These are phyloP conservation scores for Aramus guarauna DNA, from an alignment of 2,113 vertebrate species.

Conservation along the genomic window DNA sequence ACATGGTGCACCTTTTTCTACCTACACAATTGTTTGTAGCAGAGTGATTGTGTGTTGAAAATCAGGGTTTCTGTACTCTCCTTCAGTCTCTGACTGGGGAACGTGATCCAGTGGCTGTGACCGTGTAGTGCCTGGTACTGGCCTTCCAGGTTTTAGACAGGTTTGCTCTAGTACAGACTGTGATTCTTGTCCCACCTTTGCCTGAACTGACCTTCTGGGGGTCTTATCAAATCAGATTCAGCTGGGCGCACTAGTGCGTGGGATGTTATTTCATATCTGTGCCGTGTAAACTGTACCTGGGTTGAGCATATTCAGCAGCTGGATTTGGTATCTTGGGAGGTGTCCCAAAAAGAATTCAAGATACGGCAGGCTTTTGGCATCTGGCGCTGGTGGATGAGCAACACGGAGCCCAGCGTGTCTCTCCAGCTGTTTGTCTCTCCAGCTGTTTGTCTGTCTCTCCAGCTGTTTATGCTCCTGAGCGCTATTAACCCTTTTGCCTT, in stretches of 20 bases:
- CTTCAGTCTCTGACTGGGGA: background rate
- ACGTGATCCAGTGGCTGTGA: background rate
- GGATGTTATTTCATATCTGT: background rate
- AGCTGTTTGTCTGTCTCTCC: too few species aligned
- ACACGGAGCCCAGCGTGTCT: accelerated
- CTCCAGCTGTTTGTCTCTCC: background rate
- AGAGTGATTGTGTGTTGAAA: background rate
- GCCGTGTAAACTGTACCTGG: background rate
- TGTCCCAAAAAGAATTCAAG: background rate
- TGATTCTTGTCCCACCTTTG: background rate
- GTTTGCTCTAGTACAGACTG: background rate
- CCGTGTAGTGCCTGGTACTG: background rate
- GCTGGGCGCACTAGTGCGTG: background rate
- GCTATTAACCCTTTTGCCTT: background rate
- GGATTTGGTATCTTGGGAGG: background rate
- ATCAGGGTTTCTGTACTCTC: background rate
- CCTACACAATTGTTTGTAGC: background rate
- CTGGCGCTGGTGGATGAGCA: background rate
- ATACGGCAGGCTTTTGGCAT: background rate
- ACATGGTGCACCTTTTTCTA: background rate
- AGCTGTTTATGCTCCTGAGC: background rate
- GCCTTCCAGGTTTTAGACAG: background rate
- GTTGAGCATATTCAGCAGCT: background rate
- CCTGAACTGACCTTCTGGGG: background rate
- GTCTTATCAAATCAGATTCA: background rate